These are phyloP conservation scores for Emys orbicularis DNA, from an alignment of 2,797 vertebrate genomes.

Conservation along the genomic window DNA sequence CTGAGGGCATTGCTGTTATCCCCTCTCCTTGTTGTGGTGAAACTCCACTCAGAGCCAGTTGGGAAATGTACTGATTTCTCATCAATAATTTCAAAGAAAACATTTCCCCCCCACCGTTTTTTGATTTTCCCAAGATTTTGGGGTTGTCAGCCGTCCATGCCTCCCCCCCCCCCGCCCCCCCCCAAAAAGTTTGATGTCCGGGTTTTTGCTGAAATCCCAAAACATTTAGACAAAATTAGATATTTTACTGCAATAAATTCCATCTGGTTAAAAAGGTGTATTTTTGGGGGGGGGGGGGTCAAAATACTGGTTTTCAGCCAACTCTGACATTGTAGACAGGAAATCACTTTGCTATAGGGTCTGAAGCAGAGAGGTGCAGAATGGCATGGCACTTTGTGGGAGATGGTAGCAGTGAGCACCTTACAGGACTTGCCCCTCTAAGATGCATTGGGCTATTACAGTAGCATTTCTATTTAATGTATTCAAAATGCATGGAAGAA, in stretches of 20 bases:
- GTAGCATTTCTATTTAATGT: background rate
- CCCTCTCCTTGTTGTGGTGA: background rate
- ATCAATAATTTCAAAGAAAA: background rate
- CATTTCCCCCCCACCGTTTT: background rate
- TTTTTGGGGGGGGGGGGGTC: background rate
- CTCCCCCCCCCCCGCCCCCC: accelerated
- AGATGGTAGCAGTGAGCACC: background rate
- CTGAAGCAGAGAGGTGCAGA: background rate
- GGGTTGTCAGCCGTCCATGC: background rate
- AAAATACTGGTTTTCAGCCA: background rate
- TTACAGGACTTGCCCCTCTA: accelerated
- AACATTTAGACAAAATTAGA: background rate
- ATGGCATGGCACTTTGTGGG: background rate
- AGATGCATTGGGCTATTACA: background rate
- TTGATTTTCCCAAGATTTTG: background rate
- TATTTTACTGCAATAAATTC: background rate
- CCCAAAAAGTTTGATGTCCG: background rate
- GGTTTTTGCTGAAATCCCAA: background rate
- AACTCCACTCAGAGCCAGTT: background rate
- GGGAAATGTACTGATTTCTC: background rate
- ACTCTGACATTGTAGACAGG: background rate
- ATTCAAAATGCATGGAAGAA: background rate
- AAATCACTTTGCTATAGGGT: background rate
- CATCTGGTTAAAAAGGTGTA: background rate
- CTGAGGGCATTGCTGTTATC: background rate